Base-by-base conservation (phyloP, 1,140 invertebrate genomes). In the Oedothorax gibbosus region DNA sequence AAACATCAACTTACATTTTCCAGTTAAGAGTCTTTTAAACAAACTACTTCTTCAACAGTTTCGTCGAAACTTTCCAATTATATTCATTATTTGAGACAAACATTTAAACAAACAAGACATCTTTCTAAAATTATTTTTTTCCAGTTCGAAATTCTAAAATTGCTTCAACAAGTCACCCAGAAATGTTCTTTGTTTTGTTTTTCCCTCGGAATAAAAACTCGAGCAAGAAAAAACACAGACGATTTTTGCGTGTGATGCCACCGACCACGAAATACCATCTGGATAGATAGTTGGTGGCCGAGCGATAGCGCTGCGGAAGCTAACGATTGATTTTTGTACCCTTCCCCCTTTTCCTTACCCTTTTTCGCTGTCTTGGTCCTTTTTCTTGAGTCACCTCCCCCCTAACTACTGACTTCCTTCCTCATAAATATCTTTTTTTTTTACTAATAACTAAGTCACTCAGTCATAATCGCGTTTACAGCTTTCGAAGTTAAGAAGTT, bases 261-360 rank as follows among this genome's bases (percentile, higher is more conserved):
- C 69, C 69, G 54, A 51, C 69, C 69, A 51, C 69, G 50, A 71
- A 71, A 71, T 71, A 71, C 15, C 51, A 71, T 71, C 69, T 71
- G 69, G 35, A 71, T 35, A 71, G 66, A 50, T 69, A 53, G 69
- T 51, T 71, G 69, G 69, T 68, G 20, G 65, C 69, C 51, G 51
- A 71, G 15, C 50, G 69, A 71, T 71, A 71, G 69, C 69, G 69
- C 69, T 71, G 69, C 69, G 69, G 69, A 71, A 51, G 69, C 69
- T 53, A 9, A 71, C 69, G 69, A 71, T 71, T 71, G 69, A 71
- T 71, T 71, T 71, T 71, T 71, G 69, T 71, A 71, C 69, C 69
- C 69, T n/a, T 53, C 50, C 50, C 69, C 69, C 50, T 5, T 35
- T 35, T 35, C 35, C 35, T 1, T 35, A 35, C 35, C 35, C 35